Evolutionary conservation across 2,797 vertebrate genomes (phyloP).

Genomic region (Limosa lapponica): DNA sequence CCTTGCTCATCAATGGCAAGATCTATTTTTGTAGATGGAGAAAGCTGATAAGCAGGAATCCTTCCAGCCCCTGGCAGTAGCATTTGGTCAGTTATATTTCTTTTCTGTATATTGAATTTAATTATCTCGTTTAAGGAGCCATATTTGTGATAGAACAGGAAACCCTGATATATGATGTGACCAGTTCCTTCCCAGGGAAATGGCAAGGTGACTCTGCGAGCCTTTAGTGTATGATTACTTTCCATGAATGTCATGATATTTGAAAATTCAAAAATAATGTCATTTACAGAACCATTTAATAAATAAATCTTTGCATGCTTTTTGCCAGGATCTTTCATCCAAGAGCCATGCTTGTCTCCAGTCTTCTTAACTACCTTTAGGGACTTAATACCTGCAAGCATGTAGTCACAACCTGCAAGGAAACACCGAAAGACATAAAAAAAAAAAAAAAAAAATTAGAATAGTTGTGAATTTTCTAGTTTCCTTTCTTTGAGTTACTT

Average conservation of each 20-base stretch:
- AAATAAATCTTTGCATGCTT: constrained; percentile 88
- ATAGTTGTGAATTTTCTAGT: background rate
- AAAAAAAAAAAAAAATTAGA: background rate
- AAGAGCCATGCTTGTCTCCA: constrained; percentile 83
- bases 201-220: constrained; percentile 80
- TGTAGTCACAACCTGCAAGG: constrained; percentile 83
- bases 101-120: constrained; percentile 87
- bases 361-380: constrained; percentile 91
- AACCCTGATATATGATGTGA: constrained; percentile 85
- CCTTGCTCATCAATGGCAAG: constrained; percentile 92
- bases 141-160: constrained; percentile 89
- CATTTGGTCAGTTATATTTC: constrained; percentile 80
- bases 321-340: constrained; percentile 89
- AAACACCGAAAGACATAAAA: background rate
- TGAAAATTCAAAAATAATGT: constrained; percentile 83
- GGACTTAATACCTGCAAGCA: constrained; percentile 87
- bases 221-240: constrained; percentile 60
- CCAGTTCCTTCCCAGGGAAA: constrained; percentile 91
- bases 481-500: background rate
- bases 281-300: constrained; percentile 85
- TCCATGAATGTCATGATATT: constrained; percentile 86
- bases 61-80: constrained; percentile 86
- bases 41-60: constrained; percentile 85
- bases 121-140: constrained; percentile 88
- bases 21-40: constrained; percentile 87